These are phyloP conservation scores for Strix uralensis DNA, from an alignment of 2,113 vertebrate genomes.

Conservation along the genomic window DNA sequence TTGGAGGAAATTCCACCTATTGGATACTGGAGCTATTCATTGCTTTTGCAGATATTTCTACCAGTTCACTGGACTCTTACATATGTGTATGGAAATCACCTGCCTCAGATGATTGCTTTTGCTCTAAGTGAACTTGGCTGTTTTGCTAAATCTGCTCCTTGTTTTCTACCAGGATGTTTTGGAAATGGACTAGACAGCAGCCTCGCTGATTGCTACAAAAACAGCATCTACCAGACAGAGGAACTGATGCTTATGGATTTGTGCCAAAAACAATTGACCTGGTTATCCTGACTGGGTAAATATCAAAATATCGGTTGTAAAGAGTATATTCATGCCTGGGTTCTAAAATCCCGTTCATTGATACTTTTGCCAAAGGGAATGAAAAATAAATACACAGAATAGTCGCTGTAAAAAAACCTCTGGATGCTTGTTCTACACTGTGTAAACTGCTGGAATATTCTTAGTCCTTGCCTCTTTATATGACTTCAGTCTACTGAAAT, in stretches of 20 bases:
- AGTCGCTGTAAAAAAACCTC: not conserved
- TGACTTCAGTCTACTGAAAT: not conserved
- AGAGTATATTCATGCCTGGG: not conserved
- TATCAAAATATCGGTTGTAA: not conserved
- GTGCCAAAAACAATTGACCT: conserved; percentile 51
- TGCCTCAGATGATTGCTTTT: not conserved
- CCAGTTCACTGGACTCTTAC: not conserved
- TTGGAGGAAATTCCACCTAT: not conserved
- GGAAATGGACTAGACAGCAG: conserved; percentile 46
- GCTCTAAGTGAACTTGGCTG: not conserved
- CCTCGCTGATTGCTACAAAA: not conserved
- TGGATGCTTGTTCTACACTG: not conserved
- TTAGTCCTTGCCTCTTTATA: not conserved
- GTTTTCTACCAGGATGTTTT: conserved; percentile 41
- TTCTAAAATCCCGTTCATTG: conserved; percentile 30
- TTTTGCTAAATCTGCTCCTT: conserved; percentile 48
- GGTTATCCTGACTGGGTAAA: conserved; percentile 27
- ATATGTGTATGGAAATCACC: not conserved
- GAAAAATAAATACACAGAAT: conserved; percentile 7
- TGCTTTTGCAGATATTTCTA: not conserved
- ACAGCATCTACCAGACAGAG: conserved; percentile 32
- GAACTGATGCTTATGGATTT: conserved; percentile 39
- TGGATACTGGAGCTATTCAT: not conserved
- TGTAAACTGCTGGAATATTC: not conserved
- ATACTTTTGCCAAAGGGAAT: conserved; percentile 14